A percentile compares a stretch with the other conserved stretches of the same genome.
Evolutionary conservation across 2,797 vertebrate genomes (phyloP).

Genomic region (Acanthopagrus latus): DNA sequence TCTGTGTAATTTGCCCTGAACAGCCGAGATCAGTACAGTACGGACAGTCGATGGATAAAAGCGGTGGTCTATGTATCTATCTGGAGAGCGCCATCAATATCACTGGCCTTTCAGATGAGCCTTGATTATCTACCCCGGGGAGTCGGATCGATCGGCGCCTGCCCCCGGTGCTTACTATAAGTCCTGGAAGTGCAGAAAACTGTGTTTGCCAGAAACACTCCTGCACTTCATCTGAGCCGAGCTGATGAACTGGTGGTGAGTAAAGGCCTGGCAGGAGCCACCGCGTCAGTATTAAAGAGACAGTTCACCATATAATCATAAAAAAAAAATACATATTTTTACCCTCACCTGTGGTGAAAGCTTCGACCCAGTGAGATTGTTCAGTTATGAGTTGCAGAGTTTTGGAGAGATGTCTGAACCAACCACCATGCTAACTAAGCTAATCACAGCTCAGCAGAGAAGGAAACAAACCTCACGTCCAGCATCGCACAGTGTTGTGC

Average conservation of each 20-base stretch:
- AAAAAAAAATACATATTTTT: too few relatives aligned
- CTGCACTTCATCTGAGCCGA: conserved; percentile 54
- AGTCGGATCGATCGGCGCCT: conserved; percentile 60
- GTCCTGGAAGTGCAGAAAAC: conserved; percentile 60
- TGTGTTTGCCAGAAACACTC: conserved; percentile 68
- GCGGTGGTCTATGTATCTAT: conserved; percentile 9
- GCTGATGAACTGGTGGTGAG: conserved; percentile 56
- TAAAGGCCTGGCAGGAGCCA: conserved; percentile 29
- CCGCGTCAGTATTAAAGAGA: conserved; percentile 53
- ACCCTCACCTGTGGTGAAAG: too few relatives aligned
- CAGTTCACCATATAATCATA: too few relatives aligned
- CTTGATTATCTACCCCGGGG: conserved; percentile 69
- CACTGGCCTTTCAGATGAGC: conserved; percentile 58
- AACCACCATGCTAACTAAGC: too few relatives aligned
- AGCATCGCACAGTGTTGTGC: too few relatives aligned
- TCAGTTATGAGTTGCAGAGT: too few relatives aligned
- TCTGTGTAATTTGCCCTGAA: neutral
- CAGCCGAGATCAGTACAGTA: neutral
- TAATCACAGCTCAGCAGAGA: too few relatives aligned
- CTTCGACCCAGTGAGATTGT: too few relatives aligned
- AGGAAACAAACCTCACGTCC: too few relatives aligned
- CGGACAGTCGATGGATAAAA: neutral
- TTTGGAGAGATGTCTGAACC: too few relatives aligned
- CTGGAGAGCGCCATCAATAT: conserved; percentile 52
- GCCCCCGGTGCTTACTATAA: conserved; percentile 60